A percentile compares a stretch with the other conserved stretches of the same genome.
Conservation (phyloP, 2,888 invertebrate species). For the Endotricha flammealis region DNA sequence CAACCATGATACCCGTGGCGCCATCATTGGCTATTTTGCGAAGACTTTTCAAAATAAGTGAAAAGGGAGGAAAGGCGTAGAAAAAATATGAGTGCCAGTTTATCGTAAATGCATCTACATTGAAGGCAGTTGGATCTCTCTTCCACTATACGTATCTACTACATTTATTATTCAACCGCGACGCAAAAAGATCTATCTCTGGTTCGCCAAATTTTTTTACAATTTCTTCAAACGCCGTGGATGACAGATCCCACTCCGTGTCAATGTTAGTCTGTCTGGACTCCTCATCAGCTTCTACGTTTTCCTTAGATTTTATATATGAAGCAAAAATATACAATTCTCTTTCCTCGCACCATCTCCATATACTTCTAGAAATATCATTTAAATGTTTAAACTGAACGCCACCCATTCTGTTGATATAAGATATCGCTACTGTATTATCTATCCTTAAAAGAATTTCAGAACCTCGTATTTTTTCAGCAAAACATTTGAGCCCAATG, state of each 20-base stretch:
- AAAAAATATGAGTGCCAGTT: conserved; percentile 12
- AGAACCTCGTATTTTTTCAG: neutral
- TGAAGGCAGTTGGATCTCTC: conserved; percentile 12
- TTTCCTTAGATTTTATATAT: conserved; percentile 4
- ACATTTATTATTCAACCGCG: conserved; percentile 8
- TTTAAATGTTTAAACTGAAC: neutral
- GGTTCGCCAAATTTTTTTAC: neutral
- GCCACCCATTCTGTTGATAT: conserved; percentile 1
- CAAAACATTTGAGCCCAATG: conserved; percentile 8
- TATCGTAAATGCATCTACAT: conserved; percentile 15
- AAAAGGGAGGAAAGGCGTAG: conserved; percentile 13
- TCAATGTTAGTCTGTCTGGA: conserved; percentile 1
- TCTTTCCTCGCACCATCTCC: conserved; percentile 2
- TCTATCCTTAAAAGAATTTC: neutral
- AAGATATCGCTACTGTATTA: neutral
- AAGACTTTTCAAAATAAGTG: too few relatives aligned
- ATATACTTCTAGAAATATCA: neutral
- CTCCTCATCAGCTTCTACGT: conserved; percentile 7
- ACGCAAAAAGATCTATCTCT: conserved; percentile 7
- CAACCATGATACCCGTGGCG: too few relatives aligned
- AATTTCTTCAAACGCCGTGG: neutral
- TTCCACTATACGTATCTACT: conserved; percentile 11
- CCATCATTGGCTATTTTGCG: too few relatives aligned
- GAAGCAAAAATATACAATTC: conserved; percentile 2
- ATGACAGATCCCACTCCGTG: conserved; percentile 4